Evolutionary conservation across 2,888 invertebrate genomes (phyloP).

Genomic region (Tinea semifulvella): DNA sequence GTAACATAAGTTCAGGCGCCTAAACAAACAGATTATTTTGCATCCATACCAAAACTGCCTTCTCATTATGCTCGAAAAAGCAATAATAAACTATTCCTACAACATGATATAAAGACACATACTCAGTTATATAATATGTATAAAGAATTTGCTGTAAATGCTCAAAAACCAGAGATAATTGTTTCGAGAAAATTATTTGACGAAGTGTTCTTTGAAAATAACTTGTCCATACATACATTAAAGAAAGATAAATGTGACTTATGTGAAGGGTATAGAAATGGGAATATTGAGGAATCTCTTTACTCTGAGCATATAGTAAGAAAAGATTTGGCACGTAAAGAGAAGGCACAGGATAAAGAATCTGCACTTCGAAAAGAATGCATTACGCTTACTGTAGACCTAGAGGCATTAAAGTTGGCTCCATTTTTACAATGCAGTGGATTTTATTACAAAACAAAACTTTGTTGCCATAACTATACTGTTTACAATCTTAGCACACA

Average conservation of each 20-base stretch:
- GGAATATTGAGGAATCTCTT: slow-evolving; percentile 11
- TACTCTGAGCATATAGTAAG: slow-evolving; percentile 13
- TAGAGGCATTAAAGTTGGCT: slow-evolving; percentile 23
- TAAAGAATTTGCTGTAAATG: slow-evolving; percentile 12
- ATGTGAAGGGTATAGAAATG: slow-evolving; percentile 11
- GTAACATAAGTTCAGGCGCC: too few species aligned
- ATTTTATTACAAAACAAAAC: slow-evolving; percentile 21
- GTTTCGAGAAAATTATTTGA: slow-evolving; percentile 11
- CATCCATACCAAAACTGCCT: slow-evolving; percentile 12
- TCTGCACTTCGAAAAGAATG: slow-evolving; percentile 16
- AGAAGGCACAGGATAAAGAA: slow-evolving; percentile 22
- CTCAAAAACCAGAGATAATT: slow-evolving; percentile 9
- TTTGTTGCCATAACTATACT: slow-evolving; percentile 22
- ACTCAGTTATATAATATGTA: slow-evolving; percentile 11
- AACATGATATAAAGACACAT: slow-evolving; percentile 14
- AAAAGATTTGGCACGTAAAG: slow-evolving; percentile 22
- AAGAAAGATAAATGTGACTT: slow-evolving; percentile 14
- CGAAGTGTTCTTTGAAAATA: slow-evolving; percentile 12
- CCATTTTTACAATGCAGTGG: slow-evolving; percentile 20
- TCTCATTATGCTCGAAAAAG: slow-evolving; percentile 14
- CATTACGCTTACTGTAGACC: slow-evolving; percentile 22
- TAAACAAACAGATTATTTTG: slow-evolving; percentile 13
- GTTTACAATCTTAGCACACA: slow-evolving; percentile 17
- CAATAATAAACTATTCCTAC: slow-evolving; percentile 11
- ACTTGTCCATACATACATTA: slow-evolving; percentile 13